Percentiles rank a stretch among this genome's conserved stretches.
These are phyloP conservation scores for Apistogramma diplotaenia DNA, from an alignment of 2,113 vertebrate genomes.

Conservation along the genomic window DNA sequence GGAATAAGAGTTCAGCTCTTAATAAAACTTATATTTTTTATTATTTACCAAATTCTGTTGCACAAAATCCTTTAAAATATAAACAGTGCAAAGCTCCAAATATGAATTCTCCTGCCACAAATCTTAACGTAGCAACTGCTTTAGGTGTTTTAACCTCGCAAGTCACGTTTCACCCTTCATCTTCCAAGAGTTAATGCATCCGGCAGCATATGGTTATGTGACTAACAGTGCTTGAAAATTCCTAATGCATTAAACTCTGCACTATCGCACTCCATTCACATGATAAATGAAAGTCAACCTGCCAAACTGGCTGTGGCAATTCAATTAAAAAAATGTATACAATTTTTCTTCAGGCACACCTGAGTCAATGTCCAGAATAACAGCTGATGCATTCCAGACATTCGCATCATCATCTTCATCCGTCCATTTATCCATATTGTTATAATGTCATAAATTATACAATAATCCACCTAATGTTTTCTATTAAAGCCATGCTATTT, in stretches of 20 bases:
- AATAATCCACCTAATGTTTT: constrained; percentile 5
- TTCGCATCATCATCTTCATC: constrained; percentile 38
- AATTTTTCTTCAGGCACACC: constrained; percentile 57
- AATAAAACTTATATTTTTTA: background rate
- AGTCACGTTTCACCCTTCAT: background rate
- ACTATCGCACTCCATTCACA: background rate
- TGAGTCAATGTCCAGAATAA: constrained; percentile 80
- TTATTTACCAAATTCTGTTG: background rate
- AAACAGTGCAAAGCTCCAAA: background rate
- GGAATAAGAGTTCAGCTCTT: background rate
- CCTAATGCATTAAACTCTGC: background rate
- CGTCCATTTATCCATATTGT: constrained; percentile 22
- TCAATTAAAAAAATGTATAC: background rate
- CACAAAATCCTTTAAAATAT: background rate
- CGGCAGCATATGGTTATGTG: background rate
- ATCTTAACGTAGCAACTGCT: background rate
- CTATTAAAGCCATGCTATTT: constrained; percentile 2
- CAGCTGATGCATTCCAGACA: constrained; percentile 73
- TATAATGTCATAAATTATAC: constrained; percentile 10
- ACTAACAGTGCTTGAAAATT: background rate
- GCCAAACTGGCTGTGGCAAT: background rate
- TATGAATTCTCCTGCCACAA: background rate
- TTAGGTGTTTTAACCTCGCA: background rate
- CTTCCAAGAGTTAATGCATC: background rate
- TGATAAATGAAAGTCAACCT: background rate